Conservation (phyloP, 2,797 vertebrate genomes). For the Pelodytes ibericus region DNA sequence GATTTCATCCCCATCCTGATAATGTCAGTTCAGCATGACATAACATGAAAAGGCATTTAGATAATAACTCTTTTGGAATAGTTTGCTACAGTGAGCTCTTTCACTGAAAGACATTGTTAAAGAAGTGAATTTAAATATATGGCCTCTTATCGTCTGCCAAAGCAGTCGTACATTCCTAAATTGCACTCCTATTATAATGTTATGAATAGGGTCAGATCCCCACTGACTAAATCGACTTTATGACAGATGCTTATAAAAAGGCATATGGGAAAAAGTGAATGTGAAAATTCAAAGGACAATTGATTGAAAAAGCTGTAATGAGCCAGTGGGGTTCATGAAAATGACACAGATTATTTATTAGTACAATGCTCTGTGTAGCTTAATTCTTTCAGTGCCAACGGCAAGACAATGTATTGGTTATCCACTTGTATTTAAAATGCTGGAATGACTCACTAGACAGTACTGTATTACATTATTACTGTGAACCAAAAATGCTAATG, state of each 20-base stretch:
- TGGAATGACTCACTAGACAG: too few relatives aligned
- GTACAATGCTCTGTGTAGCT: background rate
- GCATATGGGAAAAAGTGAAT: background rate
- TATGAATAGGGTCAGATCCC: slow-evolving; percentile 1
- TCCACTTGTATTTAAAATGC: too few relatives aligned
- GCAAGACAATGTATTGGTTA: too few relatives aligned
- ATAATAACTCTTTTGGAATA: slow-evolving; percentile 3
- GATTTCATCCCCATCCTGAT: background rate
- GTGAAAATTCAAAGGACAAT: background rate
- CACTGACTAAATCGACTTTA: background rate
- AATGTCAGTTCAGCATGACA: slow-evolving; percentile 8
- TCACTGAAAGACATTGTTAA: background rate
- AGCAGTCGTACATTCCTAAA: background rate
- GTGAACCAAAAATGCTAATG: too few relatives aligned
- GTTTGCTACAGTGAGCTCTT: slow-evolving; percentile 2
- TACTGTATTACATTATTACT: too few relatives aligned
- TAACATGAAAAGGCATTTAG: background rate
- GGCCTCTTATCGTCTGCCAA: background rate
- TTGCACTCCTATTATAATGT: slow-evolving; percentile 2
- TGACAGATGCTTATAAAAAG: slow-evolving; percentile 8
- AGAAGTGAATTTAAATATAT: background rate
- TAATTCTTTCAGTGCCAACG: background rate
- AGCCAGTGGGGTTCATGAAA: background rate
- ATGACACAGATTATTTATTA: background rate
- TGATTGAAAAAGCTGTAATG: background rate